Percentiles rank a stretch among this genome's conserved stretches.
Evolutionary conservation across 1,140 invertebrate genomes (phyloP).

Genomic region (Arctopsyche grandis): DNA sequence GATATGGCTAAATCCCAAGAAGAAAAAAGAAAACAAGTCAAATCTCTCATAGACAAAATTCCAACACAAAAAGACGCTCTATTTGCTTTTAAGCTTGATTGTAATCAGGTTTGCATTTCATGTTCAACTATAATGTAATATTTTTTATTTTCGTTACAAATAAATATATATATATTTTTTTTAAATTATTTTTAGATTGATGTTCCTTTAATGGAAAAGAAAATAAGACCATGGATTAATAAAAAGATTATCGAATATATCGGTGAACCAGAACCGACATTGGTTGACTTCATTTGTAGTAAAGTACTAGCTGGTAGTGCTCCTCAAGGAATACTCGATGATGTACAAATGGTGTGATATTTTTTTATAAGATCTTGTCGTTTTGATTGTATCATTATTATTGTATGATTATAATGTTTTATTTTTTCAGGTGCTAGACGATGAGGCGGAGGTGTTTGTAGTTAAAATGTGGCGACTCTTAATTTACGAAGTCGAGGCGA

Average conservation of each 20-base stretch:
- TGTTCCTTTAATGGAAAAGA: conserved; percentile 88
- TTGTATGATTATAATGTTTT: too few species aligned
- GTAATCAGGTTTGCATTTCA: conserved; percentile 82
- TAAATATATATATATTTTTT: neutral
- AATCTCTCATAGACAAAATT: conserved; percentile 97
- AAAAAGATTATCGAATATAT: conserved; percentile 99
- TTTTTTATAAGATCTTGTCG: too few species aligned
- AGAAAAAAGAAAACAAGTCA: conserved; percentile 96
- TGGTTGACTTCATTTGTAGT: conserved; percentile 98
- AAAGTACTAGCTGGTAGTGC: conserved; percentile 93
- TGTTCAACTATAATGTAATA: neutral
- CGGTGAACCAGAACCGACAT: conserved; percentile 97
- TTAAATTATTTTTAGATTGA: conserved; percentile 65
- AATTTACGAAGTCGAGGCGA: conserved; percentile 99
- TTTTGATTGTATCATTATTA: too few species aligned
- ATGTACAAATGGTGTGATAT: conserved; percentile 92
- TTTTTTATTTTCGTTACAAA: neutral
- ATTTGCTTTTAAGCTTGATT: conserved; percentile 94
- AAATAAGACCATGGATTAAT: conserved; percentile 98
- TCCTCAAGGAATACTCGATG: conserved; percentile 94
- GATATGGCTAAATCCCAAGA: conserved; percentile 82
- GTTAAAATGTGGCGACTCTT: conserved; percentile 99
- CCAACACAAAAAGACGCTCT: conserved; percentile 95
- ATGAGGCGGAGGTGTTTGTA: conserved; percentile 99
- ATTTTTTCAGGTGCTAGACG: conserved; percentile 88